A percentile compares a stretch with the other conserved stretches of the same genome.
Conservation (phyloP, 1,140 invertebrate genomes). For the Pseudomyrmex gracilis region DNA sequence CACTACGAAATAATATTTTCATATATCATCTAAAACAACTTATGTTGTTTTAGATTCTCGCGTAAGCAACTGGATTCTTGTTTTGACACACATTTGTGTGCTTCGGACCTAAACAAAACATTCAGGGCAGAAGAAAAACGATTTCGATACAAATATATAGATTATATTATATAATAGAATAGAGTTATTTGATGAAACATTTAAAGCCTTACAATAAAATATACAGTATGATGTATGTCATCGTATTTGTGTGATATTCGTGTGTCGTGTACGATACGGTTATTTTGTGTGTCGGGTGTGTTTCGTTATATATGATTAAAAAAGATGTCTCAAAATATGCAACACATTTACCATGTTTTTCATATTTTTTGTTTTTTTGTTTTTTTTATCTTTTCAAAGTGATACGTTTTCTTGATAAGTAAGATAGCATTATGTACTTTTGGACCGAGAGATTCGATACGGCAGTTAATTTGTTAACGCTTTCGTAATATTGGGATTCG, state of each 20-base stretch:
- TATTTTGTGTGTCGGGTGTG: conserved; percentile 40
- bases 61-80: conserved; percentile 6
- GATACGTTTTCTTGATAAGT: conserved; percentile 53
- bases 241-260: conserved; percentile 48
- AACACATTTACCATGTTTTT: conserved; percentile 62
- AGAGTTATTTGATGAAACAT: conserved; percentile 84
- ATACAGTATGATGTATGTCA: conserved; percentile 80
- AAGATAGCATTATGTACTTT: conserved; percentile 54
- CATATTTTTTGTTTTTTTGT: conserved; percentile 31
- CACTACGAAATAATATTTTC: too few relatives aligned
- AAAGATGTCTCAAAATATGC: conserved; percentile 75
- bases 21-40: conserved; percentile 24
- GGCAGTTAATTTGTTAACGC: conserved; percentile 63
- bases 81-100: conserved; percentile 10
- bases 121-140: conserved; percentile 67
- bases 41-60: too few relatives aligned
- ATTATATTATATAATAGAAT: conserved; percentile 82
- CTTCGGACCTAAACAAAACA: conserved; percentile 62
- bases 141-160: conserved; percentile 83
- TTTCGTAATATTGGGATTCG: conserved; percentile 5
- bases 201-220: conserved; percentile 85
- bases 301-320: conserved; percentile 42
- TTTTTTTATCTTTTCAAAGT: conserved; percentile 47
- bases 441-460: conserved; percentile 71
- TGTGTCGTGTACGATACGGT: conserved; percentile 60